phyloP scores from a whole-genome alignment of 2,113 vertebrate genomes.

The Benthochromis sp. region DNA sequence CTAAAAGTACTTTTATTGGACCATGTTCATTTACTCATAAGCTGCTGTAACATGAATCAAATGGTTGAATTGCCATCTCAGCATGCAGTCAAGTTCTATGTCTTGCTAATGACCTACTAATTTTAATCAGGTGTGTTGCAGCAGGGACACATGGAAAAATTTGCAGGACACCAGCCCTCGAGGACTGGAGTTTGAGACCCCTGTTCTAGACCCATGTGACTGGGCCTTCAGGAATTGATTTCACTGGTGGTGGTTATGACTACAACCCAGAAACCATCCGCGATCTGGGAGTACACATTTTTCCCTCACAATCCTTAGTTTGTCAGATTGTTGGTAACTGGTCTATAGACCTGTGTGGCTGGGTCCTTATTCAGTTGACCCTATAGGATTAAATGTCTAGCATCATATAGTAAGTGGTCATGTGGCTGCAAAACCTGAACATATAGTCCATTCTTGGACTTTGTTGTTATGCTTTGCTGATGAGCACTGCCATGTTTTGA shows the following conservation, averaged over 20 bases:
- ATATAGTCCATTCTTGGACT: neutral
- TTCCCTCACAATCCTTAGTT: neutral
- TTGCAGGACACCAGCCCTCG: neutral
- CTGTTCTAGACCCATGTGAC: neutral
- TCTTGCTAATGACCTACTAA: neutral
- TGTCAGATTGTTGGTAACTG: neutral
- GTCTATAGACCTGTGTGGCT: neutral
- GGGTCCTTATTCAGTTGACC: accelerated
- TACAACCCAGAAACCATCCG: neutral
- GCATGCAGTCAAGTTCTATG: neutral
- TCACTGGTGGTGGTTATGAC: neutral
- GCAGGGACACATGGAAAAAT: neutral
- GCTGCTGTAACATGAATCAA: neutral
- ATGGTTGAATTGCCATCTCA: neutral
- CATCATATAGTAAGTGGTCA: neutral
- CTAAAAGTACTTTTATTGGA: neutral
- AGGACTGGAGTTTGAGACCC: neutral
- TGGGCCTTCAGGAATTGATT: neutral
- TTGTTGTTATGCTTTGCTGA: neutral
- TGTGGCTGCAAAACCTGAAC: neutral
- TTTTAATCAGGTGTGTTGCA: neutral
- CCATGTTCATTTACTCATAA: neutral
- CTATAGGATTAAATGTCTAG: neutral
- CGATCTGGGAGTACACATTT: neutral
- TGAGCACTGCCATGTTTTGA: neutral